These are phyloP conservation scores for Gobio gobio DNA, from an alignment of 2,113 vertebrate species.

Conservation along the genomic window DNA sequence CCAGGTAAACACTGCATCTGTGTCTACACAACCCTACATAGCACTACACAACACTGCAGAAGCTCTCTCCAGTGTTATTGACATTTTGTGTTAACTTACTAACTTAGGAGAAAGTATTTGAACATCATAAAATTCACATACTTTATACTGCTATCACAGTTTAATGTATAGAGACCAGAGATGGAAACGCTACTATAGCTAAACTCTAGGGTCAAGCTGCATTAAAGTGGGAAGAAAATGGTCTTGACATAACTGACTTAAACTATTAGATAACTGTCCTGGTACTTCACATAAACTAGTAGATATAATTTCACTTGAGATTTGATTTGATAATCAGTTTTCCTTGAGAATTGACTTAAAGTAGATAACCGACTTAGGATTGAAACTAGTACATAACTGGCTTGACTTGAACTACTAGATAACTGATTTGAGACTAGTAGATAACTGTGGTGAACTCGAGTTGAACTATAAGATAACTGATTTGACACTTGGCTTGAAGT, in stretches of 20 bases:
- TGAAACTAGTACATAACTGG: not conserved
- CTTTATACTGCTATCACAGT: not conserved
- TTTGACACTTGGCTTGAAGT: not conserved
- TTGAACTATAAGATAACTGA: too few relatives aligned
- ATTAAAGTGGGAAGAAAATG: too few relatives aligned
- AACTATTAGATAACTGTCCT: not conserved
- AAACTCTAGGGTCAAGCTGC: not conserved
- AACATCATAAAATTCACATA: not conserved
- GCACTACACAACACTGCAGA: not conserved
- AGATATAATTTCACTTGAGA: not conserved
- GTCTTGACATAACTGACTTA: not conserved
- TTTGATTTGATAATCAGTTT: not conserved
- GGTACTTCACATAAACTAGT: not conserved
- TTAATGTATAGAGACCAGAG: not conserved
- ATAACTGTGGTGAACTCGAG: not conserved
- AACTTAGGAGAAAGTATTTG: not conserved
- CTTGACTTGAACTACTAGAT: not conserved
- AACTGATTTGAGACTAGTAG: not conserved
- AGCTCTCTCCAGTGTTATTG: not conserved
- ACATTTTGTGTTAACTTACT: not conserved
- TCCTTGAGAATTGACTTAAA: not conserved
- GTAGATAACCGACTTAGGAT: not conserved
- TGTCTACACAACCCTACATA: not conserved
- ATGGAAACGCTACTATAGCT: not conserved
- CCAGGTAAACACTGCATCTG: constrained; percentile 77